These are phyloP conservation scores for Mustela lutreola DNA, from an alignment of 2,113 vertebrate species.

Conservation along the genomic window DNA sequence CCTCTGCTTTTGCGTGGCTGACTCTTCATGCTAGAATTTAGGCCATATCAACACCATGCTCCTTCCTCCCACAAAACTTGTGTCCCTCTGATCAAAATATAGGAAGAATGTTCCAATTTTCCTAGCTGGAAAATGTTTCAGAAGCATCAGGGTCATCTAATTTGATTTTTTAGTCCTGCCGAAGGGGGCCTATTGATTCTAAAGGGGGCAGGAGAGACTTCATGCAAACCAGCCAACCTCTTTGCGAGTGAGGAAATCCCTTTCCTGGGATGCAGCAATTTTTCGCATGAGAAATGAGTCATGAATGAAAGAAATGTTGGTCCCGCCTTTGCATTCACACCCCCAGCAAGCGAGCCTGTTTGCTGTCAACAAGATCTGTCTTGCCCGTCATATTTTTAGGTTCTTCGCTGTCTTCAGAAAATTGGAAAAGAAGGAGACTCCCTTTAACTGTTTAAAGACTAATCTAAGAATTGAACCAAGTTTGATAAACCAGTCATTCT, in stretches of 20 bases:
- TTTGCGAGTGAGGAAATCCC: background rate
- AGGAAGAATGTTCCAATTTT: background rate
- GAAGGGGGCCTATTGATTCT: background rate
- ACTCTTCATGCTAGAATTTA: background rate
- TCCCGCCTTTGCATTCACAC: background rate
- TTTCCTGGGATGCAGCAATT: background rate
- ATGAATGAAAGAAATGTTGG: background rate
- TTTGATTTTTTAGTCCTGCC: background rate
- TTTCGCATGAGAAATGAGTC: background rate
- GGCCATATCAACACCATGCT: background rate
- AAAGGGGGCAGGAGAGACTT: background rate
- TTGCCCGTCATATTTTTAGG: background rate
- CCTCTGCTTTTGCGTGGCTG: background rate
- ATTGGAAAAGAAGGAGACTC: background rate
- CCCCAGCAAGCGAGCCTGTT: background rate
- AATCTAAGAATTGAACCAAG: background rate
- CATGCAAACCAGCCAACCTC: background rate
- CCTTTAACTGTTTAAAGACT: background rate
- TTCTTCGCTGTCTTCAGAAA: slow-evolving; percentile 7
- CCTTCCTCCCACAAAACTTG: background rate
- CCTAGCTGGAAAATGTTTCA: background rate
- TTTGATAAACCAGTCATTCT: background rate
- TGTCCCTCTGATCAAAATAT: background rate
- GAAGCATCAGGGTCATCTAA: background rate
- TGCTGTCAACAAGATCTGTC: background rate